Evolutionary conservation across 2,888 invertebrate genomes (phyloP), one percentile per base, ranked within the genome.

Genomic region (Amiota communis): DNA sequence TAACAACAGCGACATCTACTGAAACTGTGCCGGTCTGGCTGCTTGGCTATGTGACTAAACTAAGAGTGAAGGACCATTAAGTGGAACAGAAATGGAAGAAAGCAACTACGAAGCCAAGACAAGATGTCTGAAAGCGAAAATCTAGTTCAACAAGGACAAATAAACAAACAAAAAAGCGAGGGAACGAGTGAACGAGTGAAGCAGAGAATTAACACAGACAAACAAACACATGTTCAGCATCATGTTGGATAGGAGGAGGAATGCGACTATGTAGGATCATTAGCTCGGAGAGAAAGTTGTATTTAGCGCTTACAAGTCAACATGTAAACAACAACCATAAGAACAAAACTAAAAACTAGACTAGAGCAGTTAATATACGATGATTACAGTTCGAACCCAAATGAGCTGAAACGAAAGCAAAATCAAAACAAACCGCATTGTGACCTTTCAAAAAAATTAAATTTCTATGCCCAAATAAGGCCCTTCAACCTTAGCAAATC

Each of bases 81-180:
- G 13, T 10, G 53, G 11, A 15, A 53, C 9, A n/a, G 6, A 36
- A 36, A 36, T 4, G 36, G 36, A 6, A 36, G 6, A 36, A 6
- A 6, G 46, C 8, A n/a, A n/a, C n/a, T n/a, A n/a, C n/a, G n/a
- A n/a, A n/a, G n/a, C n/a, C n/a, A n/a, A 63, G 63, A 63, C 8
- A 63, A 36, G n/a, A 6, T 63, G 36, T 63, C 63, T 46, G 46
- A 46, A 63, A 46, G 46, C 46, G 46, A n/a, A 63, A 63, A 63
- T 63, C 46, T 46, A 63, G 63, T 63, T 63, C 63, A 63, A 63
- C 63, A 63, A 63, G 63, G 23, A 63, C 46, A 36, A 63, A 63
- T 46, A 63, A 63, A 63, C 10, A 36, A 63, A 63, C 63, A 63
- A 11, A 63, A 12, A 63, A 63, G n/a, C n/a, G n/a, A n/a, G n/a